Evolutionary conservation across 2,797 vertebrate genomes (phyloP), one percentile per base, ranked within the genome.

Genomic region (Microcaecilia unicolor): DNA sequence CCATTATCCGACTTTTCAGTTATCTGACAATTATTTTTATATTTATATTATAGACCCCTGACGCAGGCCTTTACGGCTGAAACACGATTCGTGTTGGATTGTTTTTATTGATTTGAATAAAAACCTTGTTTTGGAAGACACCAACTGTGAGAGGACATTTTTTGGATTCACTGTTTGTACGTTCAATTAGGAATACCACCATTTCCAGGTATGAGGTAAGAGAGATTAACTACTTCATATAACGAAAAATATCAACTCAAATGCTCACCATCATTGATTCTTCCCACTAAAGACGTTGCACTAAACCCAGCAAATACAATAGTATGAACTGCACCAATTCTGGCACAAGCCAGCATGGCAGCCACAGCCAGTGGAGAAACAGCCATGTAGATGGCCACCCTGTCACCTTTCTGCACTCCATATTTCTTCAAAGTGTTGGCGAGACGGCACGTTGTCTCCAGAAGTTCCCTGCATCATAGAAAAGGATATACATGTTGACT

Each of bases 291-390:
- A 22, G 94, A 87, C 23, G 93, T 85, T 0, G 86, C 84, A 9
- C 94, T 97, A 80, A 98, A 98, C 11, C 94, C 95, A 7, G 93
- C 94, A 11, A 98, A 98, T 63, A 98, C 66, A 22, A 98, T 90
- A 0, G 84, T 93, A 67, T 98, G 95, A 4, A 88, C 42, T 0
- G 93, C 95, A 9, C 94, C 93, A 0, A 97, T 88, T 13, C 95
- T 84, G 30, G 91, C 82, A 5, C 95, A 97, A 19, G 92, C 92
- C 78, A 98, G 70, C 94, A 98, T 98, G 46, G 93, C 80, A 3
- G 90, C 86, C 74, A 98, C 91, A 0, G 90, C 87, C 37, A 89
- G 8, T 0, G 94, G 94, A 25, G 87, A 93, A 11, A 87, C 68
- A 0, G 93, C 81, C 90, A 98, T 91, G 54, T 98, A 98, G 70